phyloP scores from a whole-genome alignment of 2,888 invertebrate genomes.

The Oeneis ivallda region DNA sequence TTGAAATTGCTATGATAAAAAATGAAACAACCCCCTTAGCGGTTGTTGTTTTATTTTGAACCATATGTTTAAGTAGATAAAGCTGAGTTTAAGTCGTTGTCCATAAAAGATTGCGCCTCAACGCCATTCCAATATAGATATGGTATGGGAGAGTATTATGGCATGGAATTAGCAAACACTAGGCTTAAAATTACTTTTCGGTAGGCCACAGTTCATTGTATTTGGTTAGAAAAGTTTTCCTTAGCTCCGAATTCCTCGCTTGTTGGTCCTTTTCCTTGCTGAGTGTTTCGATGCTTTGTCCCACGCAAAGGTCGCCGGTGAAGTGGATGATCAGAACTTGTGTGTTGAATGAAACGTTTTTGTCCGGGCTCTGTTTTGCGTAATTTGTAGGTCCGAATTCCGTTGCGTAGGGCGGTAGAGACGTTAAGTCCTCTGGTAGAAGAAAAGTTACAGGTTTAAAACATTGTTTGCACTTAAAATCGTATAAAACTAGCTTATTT shows the following conservation, averaged over 20 bases:
- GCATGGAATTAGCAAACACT: conserved; percentile 3
- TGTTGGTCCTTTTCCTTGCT: conserved; percentile 85
- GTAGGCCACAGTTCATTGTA: conserved; percentile 76
- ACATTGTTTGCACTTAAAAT: too few species aligned
- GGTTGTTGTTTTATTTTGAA: background rate
- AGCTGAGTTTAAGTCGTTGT: background rate
- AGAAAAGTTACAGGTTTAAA: conserved; percentile 18
- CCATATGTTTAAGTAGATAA: background rate
- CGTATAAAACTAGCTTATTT: too few species aligned
- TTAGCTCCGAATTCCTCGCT: conserved; percentile 83
- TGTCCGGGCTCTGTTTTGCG: conserved; percentile 65
- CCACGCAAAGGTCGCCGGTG: conserved; percentile 79
- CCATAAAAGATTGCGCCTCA: background rate
- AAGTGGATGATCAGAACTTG: conserved; percentile 85
- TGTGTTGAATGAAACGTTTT: conserved; percentile 75
- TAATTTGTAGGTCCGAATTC: conserved; percentile 63
- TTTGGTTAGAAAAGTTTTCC: conserved; percentile 78
- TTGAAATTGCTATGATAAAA: background rate
- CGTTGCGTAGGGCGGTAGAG: conserved; percentile 55
- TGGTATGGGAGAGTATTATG: background rate
- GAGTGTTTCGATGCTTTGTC: conserved; percentile 81
- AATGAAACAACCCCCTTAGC: background rate
- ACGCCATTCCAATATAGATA: too few species aligned
- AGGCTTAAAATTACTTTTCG: conserved; percentile 60
- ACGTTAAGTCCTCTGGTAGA: conserved; percentile 55